These are phyloP conservation scores for Acipenser ruthenus DNA, from an alignment of 2,797 vertebrate genomes.

Conservation along the genomic window DNA sequence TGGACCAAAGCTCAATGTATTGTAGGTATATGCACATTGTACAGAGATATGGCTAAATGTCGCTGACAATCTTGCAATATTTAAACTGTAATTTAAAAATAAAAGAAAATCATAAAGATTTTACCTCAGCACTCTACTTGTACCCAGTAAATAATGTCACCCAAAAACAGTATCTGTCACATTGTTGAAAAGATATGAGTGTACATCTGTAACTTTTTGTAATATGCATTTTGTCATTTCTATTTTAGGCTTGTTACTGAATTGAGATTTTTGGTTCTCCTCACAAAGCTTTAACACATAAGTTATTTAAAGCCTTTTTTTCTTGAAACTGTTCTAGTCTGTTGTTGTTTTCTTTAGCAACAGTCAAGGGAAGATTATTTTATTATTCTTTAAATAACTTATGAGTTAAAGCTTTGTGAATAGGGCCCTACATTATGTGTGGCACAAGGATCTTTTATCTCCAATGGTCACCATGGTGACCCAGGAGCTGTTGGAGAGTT, in stretches of 20 bases:
- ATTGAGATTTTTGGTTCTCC: slow-evolving; percentile 38
- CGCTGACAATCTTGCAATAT: slow-evolving; percentile 96
- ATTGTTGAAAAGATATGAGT: not conserved
- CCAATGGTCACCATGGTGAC: slow-evolving; percentile 64
- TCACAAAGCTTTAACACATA: too few relatives aligned
- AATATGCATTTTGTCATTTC: slow-evolving; percentile 52
- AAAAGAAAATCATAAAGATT: slow-evolving; percentile 69
- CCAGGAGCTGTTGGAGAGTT: slow-evolving; percentile 44
- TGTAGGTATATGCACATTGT: slow-evolving; percentile 97
- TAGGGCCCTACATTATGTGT: slow-evolving; percentile 33
- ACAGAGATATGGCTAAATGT: slow-evolving; percentile 91
- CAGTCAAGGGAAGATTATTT: too few relatives aligned
- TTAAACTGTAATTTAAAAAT: slow-evolving; percentile 70
- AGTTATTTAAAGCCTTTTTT: too few relatives aligned
- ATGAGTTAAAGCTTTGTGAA: too few relatives aligned
- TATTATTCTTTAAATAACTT: too few relatives aligned
- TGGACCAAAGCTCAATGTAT: slow-evolving; percentile 97
- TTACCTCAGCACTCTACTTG: slow-evolving; percentile 86
- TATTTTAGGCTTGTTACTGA: slow-evolving; percentile 53
- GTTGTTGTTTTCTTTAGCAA: too few relatives aligned
- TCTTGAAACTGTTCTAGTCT: too few relatives aligned
- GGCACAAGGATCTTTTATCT: slow-evolving; percentile 42
- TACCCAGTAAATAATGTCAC: slow-evolving; percentile 62
- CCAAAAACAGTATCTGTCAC: slow-evolving; percentile 26
- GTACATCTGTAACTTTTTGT: slow-evolving; percentile 58